A percentile compares a stretch with the other conserved stretches of the same genome.
Conservation (phyloP, 2,888 invertebrate species). For the Agonum fuliginosum region DNA sequence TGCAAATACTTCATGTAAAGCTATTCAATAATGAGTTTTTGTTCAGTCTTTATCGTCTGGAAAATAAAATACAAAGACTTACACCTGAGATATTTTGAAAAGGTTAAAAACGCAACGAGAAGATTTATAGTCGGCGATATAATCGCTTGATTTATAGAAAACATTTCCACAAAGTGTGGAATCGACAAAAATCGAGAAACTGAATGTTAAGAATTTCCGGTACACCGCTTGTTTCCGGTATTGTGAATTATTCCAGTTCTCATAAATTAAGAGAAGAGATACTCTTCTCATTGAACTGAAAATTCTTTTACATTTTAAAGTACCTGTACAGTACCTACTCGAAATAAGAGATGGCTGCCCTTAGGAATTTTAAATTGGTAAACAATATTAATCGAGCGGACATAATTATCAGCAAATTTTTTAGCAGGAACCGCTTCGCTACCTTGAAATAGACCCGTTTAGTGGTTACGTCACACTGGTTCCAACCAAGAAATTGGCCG, state of each 20-base stretch:
- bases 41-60: background rate
- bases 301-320: background rate
- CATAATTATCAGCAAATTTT: too few relatives aligned
- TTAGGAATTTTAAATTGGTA: too few relatives aligned
- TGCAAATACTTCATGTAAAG: background rate
- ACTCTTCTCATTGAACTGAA: background rate
- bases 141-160: conserved; percentile 53
- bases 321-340: too few relatives aligned
- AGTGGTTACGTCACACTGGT: too few relatives aligned
- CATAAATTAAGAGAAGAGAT: conserved; percentile 3
- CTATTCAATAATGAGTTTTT: conserved; percentile 10
- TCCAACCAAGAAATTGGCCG: too few relatives aligned
- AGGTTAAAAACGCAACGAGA: conserved; percentile 13
- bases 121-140: conserved; percentile 37
- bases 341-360: too few relatives aligned
- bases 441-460: too few relatives aligned
- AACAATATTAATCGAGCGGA: too few relatives aligned
- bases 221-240: conserved; percentile 1
- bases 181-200: conserved; percentile 41
- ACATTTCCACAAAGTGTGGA: conserved; percentile 16
- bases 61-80: conserved; percentile 24
- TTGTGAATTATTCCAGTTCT: conserved; percentile 10
- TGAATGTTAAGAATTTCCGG: conserved; percentile 42
- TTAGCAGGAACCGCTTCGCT: too few relatives aligned
- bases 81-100: conserved; percentile 35